Conservation (phyloP, 2,113 vertebrate species). For the Albula goreensis region DNA sequence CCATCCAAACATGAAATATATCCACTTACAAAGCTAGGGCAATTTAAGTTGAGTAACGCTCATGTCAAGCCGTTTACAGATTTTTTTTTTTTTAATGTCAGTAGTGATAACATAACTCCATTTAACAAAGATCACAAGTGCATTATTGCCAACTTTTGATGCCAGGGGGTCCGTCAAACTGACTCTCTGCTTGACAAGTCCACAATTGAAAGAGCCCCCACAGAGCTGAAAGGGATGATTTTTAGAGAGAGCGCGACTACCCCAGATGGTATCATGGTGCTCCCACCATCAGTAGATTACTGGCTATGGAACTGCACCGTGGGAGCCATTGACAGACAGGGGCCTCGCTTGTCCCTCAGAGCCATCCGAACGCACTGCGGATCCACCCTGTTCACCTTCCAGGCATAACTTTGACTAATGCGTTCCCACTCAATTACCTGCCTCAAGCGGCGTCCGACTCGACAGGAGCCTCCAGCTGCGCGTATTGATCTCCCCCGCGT, state of each 20-base stretch:
- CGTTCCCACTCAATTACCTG: not conserved
- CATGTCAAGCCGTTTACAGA: too few species aligned
- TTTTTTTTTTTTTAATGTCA: too few species aligned
- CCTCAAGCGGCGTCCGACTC: not conserved
- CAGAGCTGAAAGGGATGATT: conserved; percentile 1
- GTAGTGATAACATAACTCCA: not conserved
- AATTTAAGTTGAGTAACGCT: not conserved
- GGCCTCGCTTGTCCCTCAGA: not conserved
- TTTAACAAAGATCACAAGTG: not conserved
- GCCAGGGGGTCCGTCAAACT: not conserved
- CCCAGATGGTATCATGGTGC: not conserved
- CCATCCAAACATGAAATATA: not conserved
- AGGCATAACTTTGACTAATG: not conserved
- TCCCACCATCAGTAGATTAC: not conserved
- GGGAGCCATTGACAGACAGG: not conserved
- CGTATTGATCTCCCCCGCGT: not conserved
- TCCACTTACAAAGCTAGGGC: not conserved
- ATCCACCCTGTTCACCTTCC: not conserved
- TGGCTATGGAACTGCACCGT: not conserved
- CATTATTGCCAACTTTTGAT: not conserved
- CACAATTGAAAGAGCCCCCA: not conserved
- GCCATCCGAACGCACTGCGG: not conserved
- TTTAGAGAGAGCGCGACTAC: not conserved
- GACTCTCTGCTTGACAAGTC: not conserved
- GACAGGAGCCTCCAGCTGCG: not conserved